These are phyloP conservation scores for Danionella cerebrum DNA, from an alignment of 2,113 vertebrate species.

Conservation along the genomic window DNA sequence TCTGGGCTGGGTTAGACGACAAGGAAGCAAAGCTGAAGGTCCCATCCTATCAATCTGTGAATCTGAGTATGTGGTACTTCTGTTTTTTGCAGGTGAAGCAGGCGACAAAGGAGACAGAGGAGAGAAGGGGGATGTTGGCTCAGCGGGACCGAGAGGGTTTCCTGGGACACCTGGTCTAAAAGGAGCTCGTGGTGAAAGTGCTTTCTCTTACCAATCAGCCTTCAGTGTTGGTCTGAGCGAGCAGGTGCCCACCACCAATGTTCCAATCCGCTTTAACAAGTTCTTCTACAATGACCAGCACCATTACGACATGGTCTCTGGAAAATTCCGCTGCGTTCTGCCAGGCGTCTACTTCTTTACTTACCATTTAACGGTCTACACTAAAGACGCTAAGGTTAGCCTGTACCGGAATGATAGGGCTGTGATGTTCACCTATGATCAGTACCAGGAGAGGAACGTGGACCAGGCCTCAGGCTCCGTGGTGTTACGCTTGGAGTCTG, in stretches of 20 bases:
- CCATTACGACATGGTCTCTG: slow-evolving; percentile 67
- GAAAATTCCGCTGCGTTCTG: slow-evolving; percentile 70
- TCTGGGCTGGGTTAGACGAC: slow-evolving; percentile 39
- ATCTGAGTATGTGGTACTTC: not conserved
- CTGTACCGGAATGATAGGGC: slow-evolving; percentile 72
- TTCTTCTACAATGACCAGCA: slow-evolving; percentile 75
- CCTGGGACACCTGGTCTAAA: slow-evolving; percentile 63
- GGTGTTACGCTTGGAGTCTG: slow-evolving; percentile 59
- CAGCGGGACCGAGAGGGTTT: slow-evolving; percentile 56
- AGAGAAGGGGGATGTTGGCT: slow-evolving; percentile 47
- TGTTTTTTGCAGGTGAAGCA: slow-evolving; percentile 51
- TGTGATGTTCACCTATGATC: slow-evolving; percentile 70
- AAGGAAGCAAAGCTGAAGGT: slow-evolving; percentile 72
- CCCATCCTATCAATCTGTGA: no score
- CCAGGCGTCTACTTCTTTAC: slow-evolving; percentile 71
- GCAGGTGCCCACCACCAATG: slow-evolving; percentile 46
- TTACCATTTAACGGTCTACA: slow-evolving; percentile 77
- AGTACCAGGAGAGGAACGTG: slow-evolving; percentile 67
- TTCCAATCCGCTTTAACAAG: slow-evolving; percentile 78
- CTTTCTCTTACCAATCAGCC: slow-evolving; percentile 64
- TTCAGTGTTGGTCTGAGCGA: slow-evolving; percentile 71
- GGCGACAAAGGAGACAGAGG: slow-evolving; percentile 66
- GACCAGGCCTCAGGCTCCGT: slow-evolving; percentile 76
- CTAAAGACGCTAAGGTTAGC: slow-evolving; percentile 68
- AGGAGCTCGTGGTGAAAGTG: slow-evolving; percentile 62